Base-by-base conservation (phyloP, 1,140 invertebrate genomes). In the Pseudoatta argentina region DNA sequence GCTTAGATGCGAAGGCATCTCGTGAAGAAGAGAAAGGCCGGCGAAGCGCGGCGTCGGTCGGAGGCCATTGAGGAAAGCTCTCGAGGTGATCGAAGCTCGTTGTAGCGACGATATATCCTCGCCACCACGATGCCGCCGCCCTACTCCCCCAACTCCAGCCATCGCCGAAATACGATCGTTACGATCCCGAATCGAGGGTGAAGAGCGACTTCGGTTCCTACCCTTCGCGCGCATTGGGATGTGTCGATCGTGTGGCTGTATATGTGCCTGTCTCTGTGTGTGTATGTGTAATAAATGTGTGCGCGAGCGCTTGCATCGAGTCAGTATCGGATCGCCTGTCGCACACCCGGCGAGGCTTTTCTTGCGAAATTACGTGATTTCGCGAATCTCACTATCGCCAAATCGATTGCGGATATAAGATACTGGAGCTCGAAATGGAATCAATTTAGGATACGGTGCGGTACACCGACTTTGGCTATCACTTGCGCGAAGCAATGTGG, bases 31-130 rank as follows among this genome's bases (percentile, higher is more conserved):
- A 24, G 64, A 18, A 24, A 21, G 63, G 63, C 76, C 76, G 76
- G 61, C 55, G 61, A 48, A 89, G 67, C 88, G 86, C 85, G 71
- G 67, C 61, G 75, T 87, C 86, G 89, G 61, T 81, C 39, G 71
- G 81, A 44, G 64, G 76, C 89, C 89, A 88, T 91, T 89, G 79
- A 91, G 86, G 51, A 89, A 89, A 91, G 87, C 89, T 91, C 88
- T 86, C 79, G 73, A 75, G 66, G 90, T 91, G 89, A 91, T 91
- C 85, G 90, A 91, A 86, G 66, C 72, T 91, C 89, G 89, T 90
- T 88, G 88, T 79, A 86, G 86, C 77, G 61, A 69, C 81, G 87
- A 87, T 91, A 89, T 91, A 91, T 91, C 72, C 90, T 79, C 72
- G 77, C 87, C 55, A 78, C 61, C 73, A 69, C 87, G 88, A 83